Evolutionary conservation across 2,797 vertebrate species (phyloP).

Genomic region (Pteropus rufus): DNA sequence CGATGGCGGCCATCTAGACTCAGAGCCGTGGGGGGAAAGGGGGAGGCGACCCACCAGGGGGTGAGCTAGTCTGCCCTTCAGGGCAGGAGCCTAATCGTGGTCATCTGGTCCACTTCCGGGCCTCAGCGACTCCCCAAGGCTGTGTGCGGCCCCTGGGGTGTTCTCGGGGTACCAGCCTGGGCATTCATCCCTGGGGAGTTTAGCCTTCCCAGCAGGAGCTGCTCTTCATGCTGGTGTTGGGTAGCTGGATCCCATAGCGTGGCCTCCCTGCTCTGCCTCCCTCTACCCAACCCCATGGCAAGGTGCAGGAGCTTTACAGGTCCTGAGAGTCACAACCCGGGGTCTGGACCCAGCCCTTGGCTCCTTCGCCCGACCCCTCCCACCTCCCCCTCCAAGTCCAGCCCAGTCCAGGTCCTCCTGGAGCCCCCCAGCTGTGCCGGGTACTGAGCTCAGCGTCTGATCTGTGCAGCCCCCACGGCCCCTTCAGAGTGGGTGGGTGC

Average conservation of each 20-base stretch:
- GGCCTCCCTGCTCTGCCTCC: not conserved
- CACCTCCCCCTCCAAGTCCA: not conserved
- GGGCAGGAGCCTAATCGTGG: not conserved
- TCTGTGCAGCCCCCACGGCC: not conserved
- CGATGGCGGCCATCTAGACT: not conserved
- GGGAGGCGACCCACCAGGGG: accelerated
- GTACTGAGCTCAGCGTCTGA: accelerated
- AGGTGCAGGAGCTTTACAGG: not conserved
- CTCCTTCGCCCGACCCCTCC: not conserved
- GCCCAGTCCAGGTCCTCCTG: accelerated
- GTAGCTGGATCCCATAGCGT: accelerated
- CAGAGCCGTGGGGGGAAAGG: not conserved
- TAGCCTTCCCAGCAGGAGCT: not conserved
- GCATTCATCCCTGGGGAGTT: accelerated
- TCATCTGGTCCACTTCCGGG: not conserved
- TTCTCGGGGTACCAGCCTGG: not conserved
- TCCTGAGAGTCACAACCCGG: not conserved
- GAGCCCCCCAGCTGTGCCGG: not conserved
- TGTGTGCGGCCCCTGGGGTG: not conserved
- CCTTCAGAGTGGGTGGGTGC: too few relatives aligned
- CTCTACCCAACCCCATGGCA: too few relatives aligned
- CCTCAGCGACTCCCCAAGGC: not conserved
- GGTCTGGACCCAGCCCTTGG: not conserved
- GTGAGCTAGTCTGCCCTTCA: not conserved
- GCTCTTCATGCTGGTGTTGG: not conserved